Conservation (phyloP, 2,797 vertebrate species). For the Callimico goeldii region DNA sequence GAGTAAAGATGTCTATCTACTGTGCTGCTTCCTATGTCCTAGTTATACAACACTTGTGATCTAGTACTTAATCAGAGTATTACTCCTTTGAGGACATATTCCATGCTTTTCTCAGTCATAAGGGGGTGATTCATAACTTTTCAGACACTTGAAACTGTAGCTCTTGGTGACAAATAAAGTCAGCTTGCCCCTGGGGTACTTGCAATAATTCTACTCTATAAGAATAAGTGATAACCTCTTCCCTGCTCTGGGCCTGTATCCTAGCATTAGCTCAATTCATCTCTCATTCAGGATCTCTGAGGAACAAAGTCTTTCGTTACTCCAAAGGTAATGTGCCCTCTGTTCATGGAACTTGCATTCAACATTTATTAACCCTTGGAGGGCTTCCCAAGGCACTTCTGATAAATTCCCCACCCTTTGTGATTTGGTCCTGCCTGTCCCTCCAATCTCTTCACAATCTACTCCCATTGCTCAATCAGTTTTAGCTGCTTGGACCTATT, state of each 20-base stretch:
- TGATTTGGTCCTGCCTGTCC: too few relatives aligned
- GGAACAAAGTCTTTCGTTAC: constrained; percentile 30
- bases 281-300: constrained; percentile 21
- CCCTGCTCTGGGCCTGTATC: not conserved
- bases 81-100: not conserved
- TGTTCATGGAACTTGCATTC: not conserved
- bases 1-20: not conserved
- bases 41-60: not conserved
- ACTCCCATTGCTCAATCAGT: not conserved
- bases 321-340: not conserved
- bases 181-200: not conserved
- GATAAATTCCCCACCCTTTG: not conserved
- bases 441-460: not conserved
- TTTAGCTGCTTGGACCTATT: not conserved
- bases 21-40: not conserved
- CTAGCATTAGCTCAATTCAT: constrained; percentile 45
- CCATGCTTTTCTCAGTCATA: constrained; percentile 2
- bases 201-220: constrained; percentile 11
- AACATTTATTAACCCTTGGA: not conserved
- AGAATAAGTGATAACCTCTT: not conserved
- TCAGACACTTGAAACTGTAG: constrained; percentile 46
- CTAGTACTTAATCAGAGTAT: constrained; percentile 15
- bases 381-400: not conserved
- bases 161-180: constrained; percentile 46
- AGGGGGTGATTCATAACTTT: constrained; percentile 49